Base-by-base conservation (phyloP, 2,113 vertebrate genomes). In the Pseudorhombus dupliciocellatus region DNA sequence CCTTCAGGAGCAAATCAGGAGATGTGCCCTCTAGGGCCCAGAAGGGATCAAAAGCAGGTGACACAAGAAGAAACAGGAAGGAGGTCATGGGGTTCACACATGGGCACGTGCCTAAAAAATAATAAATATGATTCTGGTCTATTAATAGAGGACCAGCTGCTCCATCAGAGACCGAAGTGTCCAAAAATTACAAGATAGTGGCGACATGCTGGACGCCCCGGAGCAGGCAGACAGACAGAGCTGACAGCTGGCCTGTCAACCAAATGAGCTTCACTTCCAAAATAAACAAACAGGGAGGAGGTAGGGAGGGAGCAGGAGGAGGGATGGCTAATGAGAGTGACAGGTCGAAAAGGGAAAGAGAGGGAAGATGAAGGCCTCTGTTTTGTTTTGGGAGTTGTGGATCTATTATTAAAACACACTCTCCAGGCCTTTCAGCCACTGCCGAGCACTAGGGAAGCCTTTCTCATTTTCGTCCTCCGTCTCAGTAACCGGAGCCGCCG, bases 191-290 rank as follows among this genome's bases (percentile, higher is more conserved):
- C 1, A 58, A 71, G 60, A 53, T 28, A 15, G 52, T 4, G 20
- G 21, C 9, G 46, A 64, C 57, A 44, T 20, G 56, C 51, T 50
- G 67, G 65, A 53, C 30, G 65, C 56, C 63, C 42, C 5, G 5
- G 2, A 51, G 73, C 73, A 66, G 74, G 37, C 18, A 40, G 66
- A 66, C 84, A 87, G 82, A 83, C 24, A 74, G 75, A 18, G 72
- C 63, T 70, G 87, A 85, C 87, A 87, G 82, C 63, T 81, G 78
- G 79, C n/a, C 63, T 67, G 87, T 83, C 87, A 85, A 77, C 63
- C 77, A 63, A 81, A 81, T 56, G 31, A 77, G 66, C 65, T 55
- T 20, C 76, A 46, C 61, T 44, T 58, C 57, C 14, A 52, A 56
- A 50, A 21, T 59, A 25, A 21, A 24, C 12, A 25, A 25, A 42